phyloP scores from a whole-genome alignment of 2,888 invertebrate species.

The Autographa gamma region DNA sequence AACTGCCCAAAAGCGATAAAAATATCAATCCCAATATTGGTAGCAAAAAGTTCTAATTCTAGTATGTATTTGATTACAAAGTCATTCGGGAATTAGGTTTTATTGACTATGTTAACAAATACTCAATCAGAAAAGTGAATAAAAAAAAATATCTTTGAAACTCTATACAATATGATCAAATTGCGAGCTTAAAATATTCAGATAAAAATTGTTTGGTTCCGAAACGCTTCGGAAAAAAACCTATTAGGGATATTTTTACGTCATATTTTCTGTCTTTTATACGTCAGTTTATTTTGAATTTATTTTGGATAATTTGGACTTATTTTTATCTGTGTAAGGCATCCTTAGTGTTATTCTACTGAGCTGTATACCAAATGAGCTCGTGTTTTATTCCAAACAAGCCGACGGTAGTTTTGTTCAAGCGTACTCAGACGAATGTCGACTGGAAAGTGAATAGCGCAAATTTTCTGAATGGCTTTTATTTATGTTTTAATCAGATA shows the following conservation, averaged over 20 bases:
- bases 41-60: too few species aligned
- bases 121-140: not conserved
- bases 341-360: slow-evolving; percentile 56
- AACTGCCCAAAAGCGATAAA: too few species aligned
- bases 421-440: slow-evolving; percentile 63
- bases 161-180: not conserved
- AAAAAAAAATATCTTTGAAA: not conserved
- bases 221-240: not conserved
- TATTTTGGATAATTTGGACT: too few species aligned
- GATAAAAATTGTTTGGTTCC: not conserved
- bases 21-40: too few species aligned
- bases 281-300: slow-evolving; percentile 13
- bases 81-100: too few species aligned
- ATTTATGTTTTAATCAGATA: slow-evolving; percentile 14
- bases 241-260: not conserved
- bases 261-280: slow-evolving; percentile 10
- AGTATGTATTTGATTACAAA: too few species aligned
- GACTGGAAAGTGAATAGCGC: slow-evolving; percentile 45
- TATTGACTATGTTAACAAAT: too few species aligned
- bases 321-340: slow-evolving; percentile 28
- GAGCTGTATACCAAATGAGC: slow-evolving; percentile 71
- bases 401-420: slow-evolving; percentile 65
- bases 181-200: slow-evolving; percentile 1
- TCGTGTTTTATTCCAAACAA: slow-evolving; percentile 68
- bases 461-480: slow-evolving; percentile 45